These are phyloP conservation scores for Drosophila azteca DNA, from an alignment of 1,140 invertebrate species.

Conservation along the genomic window DNA sequence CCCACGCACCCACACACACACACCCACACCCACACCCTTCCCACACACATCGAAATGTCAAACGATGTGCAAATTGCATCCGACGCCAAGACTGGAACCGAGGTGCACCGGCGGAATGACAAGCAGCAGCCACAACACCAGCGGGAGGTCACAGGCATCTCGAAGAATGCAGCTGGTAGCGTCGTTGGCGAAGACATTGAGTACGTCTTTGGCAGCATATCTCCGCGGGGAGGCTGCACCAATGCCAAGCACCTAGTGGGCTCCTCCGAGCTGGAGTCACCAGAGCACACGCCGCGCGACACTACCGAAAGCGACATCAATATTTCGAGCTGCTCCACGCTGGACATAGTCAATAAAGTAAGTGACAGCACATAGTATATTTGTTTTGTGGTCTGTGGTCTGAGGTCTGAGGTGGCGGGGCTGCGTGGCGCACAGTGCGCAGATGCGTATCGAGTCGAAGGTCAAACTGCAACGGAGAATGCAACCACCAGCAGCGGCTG, in stretches of 20 bases:
- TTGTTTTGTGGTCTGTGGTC: slow-evolving; percentile 4
- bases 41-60: slow-evolving; percentile 48
- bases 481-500: slow-evolving; percentile 40
- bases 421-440: slow-evolving; percentile 59
- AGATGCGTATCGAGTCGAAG: slow-evolving; percentile 63
- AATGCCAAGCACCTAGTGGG: slow-evolving; percentile 45
- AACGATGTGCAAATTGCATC: slow-evolving; percentile 81
- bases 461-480: slow-evolving; percentile 65
- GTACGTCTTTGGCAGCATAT: slow-evolving; percentile 76
- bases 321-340: slow-evolving; percentile 81
- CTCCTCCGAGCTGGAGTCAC: slow-evolving; percentile 64
- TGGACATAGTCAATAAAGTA: slow-evolving; percentile 83
- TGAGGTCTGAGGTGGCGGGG: slow-evolving; percentile 6
- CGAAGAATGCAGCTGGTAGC: slow-evolving; percentile 43
- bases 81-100: slow-evolving; percentile 67
- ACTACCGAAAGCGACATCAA: slow-evolving; percentile 82
- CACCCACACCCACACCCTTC: background rate
- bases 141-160: slow-evolving; percentile 27
- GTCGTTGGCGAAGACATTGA: slow-evolving; percentile 53
- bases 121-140: slow-evolving; percentile 36
- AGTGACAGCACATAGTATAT: slow-evolving; percentile 29
- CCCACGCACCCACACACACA: slow-evolving; percentile 5
- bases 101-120: slow-evolving; percentile 44
- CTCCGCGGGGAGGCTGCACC: slow-evolving; percentile 49
- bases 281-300: slow-evolving; percentile 74